Evolutionary conservation across 2,797 vertebrate species (phyloP).

Genomic region (Salmo trutta): DNA sequence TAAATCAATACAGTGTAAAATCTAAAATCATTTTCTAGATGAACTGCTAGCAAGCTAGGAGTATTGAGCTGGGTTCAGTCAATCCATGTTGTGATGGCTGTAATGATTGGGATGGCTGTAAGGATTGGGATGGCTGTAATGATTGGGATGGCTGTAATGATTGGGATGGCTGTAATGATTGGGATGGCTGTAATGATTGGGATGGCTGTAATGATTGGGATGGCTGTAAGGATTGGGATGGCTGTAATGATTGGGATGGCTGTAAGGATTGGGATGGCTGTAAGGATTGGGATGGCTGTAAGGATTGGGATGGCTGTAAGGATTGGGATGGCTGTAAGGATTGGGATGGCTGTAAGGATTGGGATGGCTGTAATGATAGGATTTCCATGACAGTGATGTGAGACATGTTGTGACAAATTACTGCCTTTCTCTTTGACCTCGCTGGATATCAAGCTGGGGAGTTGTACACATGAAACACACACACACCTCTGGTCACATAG

Average conservation of each 20-base stretch:
- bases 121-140: slow-evolving; percentile 20
- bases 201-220: background rate
- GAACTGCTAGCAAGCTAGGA: slow-evolving; percentile 52
- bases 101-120: slow-evolving; percentile 23
- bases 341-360: slow-evolving; percentile 2
- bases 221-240: too few relatives aligned
- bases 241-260: slow-evolving; percentile 17
- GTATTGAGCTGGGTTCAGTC: slow-evolving; percentile 55
- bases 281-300: slow-evolving; percentile 13
- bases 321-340: slow-evolving; percentile 32
- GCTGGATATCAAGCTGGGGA: slow-evolving; percentile 25
- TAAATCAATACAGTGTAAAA: slow-evolving; percentile 64
- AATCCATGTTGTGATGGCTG: slow-evolving; percentile 36
- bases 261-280: slow-evolving; percentile 26
- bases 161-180: slow-evolving; percentile 17
- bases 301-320: slow-evolving; percentile 4
- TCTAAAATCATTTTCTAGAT: slow-evolving; percentile 63
- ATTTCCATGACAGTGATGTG: slow-evolving; percentile 63
- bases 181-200: slow-evolving; percentile 32
- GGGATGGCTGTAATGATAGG: slow-evolving; percentile 27
- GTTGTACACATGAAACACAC: slow-evolving; percentile 32
- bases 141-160: slow-evolving; percentile 26
- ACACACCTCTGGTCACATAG: background rate
- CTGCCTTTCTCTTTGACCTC: slow-evolving; percentile 54
- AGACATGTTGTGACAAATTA: slow-evolving; percentile 65